Conservation (phyloP, 1,140 invertebrate species). For the Helicorthomorpha holstii region DNA sequence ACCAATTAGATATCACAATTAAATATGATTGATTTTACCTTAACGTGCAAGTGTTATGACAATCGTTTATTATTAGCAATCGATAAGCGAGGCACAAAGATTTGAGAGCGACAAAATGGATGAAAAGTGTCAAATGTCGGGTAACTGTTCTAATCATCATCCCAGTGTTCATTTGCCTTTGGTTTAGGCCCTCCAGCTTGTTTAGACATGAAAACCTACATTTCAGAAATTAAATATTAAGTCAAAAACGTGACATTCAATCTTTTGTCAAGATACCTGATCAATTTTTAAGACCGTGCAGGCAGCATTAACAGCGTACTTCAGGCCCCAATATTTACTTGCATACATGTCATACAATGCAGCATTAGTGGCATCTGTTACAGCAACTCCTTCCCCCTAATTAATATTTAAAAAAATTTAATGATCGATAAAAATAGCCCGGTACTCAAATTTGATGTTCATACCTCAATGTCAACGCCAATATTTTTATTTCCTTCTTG, state of each 20-base stretch:
- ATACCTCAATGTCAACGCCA: slow-evolving; percentile 77
- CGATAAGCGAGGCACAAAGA: too few relatives aligned
- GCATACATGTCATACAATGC: slow-evolving; percentile 70
- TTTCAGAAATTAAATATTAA: slow-evolving; percentile 7
- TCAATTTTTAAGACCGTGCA: slow-evolving; percentile 92
- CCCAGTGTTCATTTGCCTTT: slow-evolving; percentile 36
- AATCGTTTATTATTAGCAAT: too few relatives aligned
- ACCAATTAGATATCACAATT: too few relatives aligned
- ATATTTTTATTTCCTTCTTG: slow-evolving; percentile 63
- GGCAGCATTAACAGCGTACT: slow-evolving; percentile 85
- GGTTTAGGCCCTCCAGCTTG: slow-evolving; percentile 86
- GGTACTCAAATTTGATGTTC: slow-evolving; percentile 5
- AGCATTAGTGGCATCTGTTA: slow-evolving; percentile 53
- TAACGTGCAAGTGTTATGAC: too few relatives aligned
- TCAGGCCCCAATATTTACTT: slow-evolving; percentile 82
- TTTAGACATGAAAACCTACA: slow-evolving; percentile 96
- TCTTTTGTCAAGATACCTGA: slow-evolving; percentile 25
- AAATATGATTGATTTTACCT: too few relatives aligned
- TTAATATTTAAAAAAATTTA: slow-evolving; percentile 14
- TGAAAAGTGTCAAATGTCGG: too few relatives aligned
- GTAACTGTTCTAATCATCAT: slow-evolving; percentile 43
- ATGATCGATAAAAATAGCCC: slow-evolving; percentile 7
- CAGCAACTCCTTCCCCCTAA: slow-evolving; percentile 34
- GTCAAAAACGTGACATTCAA: neutral
- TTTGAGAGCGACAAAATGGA: too few relatives aligned